These are phyloP conservation scores for Atopsyche davidsoni DNA, from an alignment of 1,140 invertebrate species.

Conservation along the genomic window DNA sequence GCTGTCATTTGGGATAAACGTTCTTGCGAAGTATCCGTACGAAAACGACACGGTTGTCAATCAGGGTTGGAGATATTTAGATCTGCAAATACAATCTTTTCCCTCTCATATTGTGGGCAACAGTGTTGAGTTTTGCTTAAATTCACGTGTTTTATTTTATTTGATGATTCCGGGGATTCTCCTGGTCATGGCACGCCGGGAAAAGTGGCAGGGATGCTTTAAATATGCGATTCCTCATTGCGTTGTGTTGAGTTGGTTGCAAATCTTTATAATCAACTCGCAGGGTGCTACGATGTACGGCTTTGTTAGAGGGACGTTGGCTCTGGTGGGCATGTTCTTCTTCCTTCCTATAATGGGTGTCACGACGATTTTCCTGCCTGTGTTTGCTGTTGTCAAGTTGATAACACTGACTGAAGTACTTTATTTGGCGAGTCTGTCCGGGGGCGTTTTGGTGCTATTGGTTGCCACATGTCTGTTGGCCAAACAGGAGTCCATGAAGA, in stretches of 20 bases:
- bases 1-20: slow-evolving; percentile 72
- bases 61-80: slow-evolving; percentile 71
- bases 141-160: slow-evolving; percentile 71
- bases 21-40: slow-evolving; percentile 78
- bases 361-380: slow-evolving; percentile 63
- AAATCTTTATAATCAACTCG: slow-evolving; percentile 71
- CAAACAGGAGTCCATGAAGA: slow-evolving; percentile 53
- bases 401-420: slow-evolving; percentile 58
- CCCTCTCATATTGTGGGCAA: slow-evolving; percentile 73
- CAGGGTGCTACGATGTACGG: slow-evolving; percentile 77
- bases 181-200: slow-evolving; percentile 62
- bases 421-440: slow-evolving; percentile 49
- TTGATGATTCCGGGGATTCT: slow-evolving; percentile 69
- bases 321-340: slow-evolving; percentile 66
- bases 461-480: slow-evolving; percentile 59
- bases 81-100: slow-evolving; percentile 72
- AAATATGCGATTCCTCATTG: slow-evolving; percentile 75
- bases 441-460: slow-evolving; percentile 52
- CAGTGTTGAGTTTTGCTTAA: slow-evolving; percentile 79
- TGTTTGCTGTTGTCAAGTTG: slow-evolving; percentile 65
- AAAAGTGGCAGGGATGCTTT: slow-evolving; percentile 72
- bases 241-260: slow-evolving; percentile 80
- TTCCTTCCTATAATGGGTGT: slow-evolving; percentile 73
- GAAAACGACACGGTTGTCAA: slow-evolving; percentile 73
- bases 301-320: slow-evolving; percentile 66